Evolutionary conservation across 1,140 invertebrate genomes (phyloP), one percentile per base, ranked within the genome.

Genomic region (Cotesia typhae): DNA sequence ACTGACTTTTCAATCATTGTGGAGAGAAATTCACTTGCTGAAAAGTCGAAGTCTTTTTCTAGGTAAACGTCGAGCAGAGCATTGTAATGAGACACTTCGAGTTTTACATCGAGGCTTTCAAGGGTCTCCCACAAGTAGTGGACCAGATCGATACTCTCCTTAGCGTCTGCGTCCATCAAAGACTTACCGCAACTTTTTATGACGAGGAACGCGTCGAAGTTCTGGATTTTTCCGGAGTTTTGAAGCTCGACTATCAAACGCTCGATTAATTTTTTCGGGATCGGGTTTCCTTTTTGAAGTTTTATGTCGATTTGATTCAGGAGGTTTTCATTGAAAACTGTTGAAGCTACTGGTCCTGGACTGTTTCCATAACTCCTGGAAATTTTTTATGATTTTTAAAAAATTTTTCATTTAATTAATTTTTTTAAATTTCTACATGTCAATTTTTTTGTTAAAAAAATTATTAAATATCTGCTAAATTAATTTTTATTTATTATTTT

Each of bases 21-120:
- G 36, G 89, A 84, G 4, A 97, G 86, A 80, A 96, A 93, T 60
- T 94, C 89, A 7, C 89, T 88, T 1, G 94, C 94, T 14, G 91
- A 92, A 82, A 96, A 95, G 37, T 89, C 81, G 81, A 93, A 88
- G 77, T 95, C 92, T 87, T 96, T 96, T 85, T 96, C 93, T 73
- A 95, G 81, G 81, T 96, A 95, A 0, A 95, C 92, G 66, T 91
- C 86, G 5, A 97, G 82, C 10, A 96, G 82, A 10, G 94, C 92
- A 89, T 96, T 97, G 79, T 95, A 96, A 81, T 96, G 94, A 3
- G 92, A 93, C 6, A 94, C 90, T 81, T 95, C 93, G 88, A 96
- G 89, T n/a, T 91, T 89, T 12, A 94, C 88, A 76, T 92, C 64
- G 38, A 74, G 68, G n/a, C 35, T 68, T 12, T 74, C 47, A 5